These are phyloP conservation scores for Rhadina sibilatrix DNA, from an alignment of 2,113 vertebrate genomes.

Conservation along the genomic window DNA sequence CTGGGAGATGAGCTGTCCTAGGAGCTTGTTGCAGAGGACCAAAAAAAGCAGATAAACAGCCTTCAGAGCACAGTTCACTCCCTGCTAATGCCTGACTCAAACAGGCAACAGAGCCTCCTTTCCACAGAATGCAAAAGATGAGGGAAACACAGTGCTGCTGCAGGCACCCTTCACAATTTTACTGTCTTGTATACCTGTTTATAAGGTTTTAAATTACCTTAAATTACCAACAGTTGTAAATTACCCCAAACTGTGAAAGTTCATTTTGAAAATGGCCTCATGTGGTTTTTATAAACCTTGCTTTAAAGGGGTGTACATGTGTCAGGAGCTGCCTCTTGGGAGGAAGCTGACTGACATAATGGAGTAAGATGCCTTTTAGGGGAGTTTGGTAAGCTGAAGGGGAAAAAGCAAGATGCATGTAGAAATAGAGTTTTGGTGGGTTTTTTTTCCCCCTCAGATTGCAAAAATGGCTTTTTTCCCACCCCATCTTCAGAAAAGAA, in stretches of 20 bases:
- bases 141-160: not conserved
- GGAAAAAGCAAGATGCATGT: not conserved
- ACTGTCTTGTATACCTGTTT: not conserved
- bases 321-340: not conserved
- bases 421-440: not conserved
- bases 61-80: not conserved
- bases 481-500: not conserved
- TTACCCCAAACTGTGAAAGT: not conserved
- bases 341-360: not conserved
- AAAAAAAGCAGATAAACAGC: slow-evolving; percentile 3
- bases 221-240: not conserved
- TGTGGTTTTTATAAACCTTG: not conserved
- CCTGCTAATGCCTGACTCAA: not conserved
- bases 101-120: not conserved
- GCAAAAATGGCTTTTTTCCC: not conserved
- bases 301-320: not conserved
- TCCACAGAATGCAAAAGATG: not conserved
- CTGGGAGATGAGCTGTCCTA: not conserved
- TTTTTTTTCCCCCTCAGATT: not conserved
- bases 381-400: not conserved
- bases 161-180: not conserved
- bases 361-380: not conserved
- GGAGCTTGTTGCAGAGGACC: slow-evolving; percentile 4
- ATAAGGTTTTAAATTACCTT: slow-evolving; percentile 8
- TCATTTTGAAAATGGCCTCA: not conserved